Conservation (phyloP, 2,113 vertebrate species). For the Dermatemys mawii region DNA sequence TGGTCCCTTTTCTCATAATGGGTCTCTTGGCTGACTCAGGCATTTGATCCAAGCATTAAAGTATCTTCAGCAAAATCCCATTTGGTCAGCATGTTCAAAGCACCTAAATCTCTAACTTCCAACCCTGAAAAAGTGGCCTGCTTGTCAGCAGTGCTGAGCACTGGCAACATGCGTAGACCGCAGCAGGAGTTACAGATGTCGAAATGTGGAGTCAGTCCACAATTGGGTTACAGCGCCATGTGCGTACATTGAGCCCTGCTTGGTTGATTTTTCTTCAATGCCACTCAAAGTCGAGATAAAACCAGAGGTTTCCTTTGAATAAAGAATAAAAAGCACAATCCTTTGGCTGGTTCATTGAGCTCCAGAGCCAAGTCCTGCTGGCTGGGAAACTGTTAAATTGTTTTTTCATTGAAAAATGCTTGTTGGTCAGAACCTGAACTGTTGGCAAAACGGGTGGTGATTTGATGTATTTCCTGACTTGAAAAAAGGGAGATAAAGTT, state of each 20-base stretch:
- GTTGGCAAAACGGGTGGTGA: not conserved
- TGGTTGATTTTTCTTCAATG: not conserved
- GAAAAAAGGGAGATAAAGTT: not conserved
- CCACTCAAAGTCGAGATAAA: not conserved
- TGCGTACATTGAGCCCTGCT: not conserved
- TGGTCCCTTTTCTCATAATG: not conserved
- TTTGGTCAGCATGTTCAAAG: not conserved
- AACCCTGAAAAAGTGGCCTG: not conserved
- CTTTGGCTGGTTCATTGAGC: not conserved
- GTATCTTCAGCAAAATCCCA: not conserved
- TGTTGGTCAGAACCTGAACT: not conserved
- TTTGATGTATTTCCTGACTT: not conserved
- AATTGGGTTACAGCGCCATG: not conserved
- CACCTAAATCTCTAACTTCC: not conserved
- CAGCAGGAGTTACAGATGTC: too few relatives aligned
- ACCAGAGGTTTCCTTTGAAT: not conserved
- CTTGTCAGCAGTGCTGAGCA: not conserved
- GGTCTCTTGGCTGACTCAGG: not conserved
- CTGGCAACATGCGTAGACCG: not conserved
- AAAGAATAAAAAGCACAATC: not conserved
- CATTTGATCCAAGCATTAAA: not conserved
- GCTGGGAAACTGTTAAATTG: not conserved
- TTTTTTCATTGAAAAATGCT: not conserved
- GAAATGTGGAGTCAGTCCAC: not conserved
- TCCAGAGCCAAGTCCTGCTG: not conserved